Conservation (phyloP, 2,797 vertebrate genomes). For the Leptoclinus maculatus region DNA sequence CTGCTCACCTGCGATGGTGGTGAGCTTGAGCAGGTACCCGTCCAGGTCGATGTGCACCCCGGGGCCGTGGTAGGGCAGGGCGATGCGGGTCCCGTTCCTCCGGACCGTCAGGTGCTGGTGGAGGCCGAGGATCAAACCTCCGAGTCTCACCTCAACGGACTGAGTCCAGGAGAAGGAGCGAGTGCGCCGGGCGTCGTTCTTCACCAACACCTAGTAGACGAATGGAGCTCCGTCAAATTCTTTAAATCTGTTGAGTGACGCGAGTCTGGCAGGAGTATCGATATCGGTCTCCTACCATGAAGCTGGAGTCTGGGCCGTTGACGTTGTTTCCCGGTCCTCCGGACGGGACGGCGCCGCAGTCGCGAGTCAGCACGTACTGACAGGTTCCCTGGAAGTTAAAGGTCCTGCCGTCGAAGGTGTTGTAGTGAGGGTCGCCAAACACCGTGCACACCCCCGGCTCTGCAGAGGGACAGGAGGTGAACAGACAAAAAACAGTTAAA, state of each 20-base stretch:
- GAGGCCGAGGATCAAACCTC: constrained; percentile 88
- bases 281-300: constrained; percentile 79
- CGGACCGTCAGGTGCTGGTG: constrained; percentile 97
- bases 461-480: constrained; percentile 66
- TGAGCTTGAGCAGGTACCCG: constrained; percentile 97
- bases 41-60: constrained; percentile 95
- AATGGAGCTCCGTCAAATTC: neutral
- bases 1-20: constrained; percentile 90
- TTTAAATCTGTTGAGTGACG: neutral
- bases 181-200: constrained; percentile 94
- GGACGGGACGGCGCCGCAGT: constrained; percentile 81
- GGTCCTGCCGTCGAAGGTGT: constrained; percentile 97
- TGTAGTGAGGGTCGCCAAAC: constrained; percentile 99
- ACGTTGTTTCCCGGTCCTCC: constrained; percentile 50
- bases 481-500: neutral
- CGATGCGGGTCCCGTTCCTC: constrained; percentile 93
- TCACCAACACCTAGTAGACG: constrained; percentile 87
- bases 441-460: constrained; percentile 98
- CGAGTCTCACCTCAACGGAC: constrained; percentile 92
- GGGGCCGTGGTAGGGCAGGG: constrained; percentile 91
- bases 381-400: constrained; percentile 99
- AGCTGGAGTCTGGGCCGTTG: constrained; percentile 81
- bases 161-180: constrained; percentile 99
- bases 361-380: constrained; percentile 95
- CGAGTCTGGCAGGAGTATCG: neutral